Conservation (phyloP, 2,888 invertebrate species). For the Spisula subtruncata region DNA sequence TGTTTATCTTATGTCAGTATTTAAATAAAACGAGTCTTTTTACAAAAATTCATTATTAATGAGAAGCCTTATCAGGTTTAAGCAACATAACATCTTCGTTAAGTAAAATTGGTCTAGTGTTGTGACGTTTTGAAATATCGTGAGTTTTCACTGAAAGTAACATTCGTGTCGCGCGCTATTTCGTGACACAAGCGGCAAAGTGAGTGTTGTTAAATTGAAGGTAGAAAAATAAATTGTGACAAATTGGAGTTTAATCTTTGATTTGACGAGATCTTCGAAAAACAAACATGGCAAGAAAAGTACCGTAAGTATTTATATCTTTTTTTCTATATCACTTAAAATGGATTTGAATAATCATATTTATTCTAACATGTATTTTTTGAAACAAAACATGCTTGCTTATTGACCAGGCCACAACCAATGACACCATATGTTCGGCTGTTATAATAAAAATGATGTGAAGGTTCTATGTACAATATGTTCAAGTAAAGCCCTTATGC, state of each 20-base stretch:
- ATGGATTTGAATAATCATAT: too few relatives aligned
- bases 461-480: too few relatives aligned
- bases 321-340: background rate
- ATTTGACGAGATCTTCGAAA: background rate
- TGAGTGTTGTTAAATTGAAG: background rate
- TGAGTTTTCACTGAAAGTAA: background rate
- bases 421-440: too few relatives aligned
- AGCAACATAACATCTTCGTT: background rate
- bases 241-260: conserved; percentile 15
- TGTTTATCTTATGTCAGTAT: conserved; percentile 32
- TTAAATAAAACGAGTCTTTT: conserved; percentile 32
- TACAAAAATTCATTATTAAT: conserved; percentile 22
- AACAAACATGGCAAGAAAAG: conserved; percentile 33
- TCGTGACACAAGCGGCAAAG: background rate
- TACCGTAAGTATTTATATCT: conserved; percentile 17
- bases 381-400: too few relatives aligned
- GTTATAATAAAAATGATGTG: too few relatives aligned
- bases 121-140: background rate
- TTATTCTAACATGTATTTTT: too few relatives aligned
- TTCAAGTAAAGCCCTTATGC: too few relatives aligned
- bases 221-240: conserved; percentile 1
- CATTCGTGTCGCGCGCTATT: conserved; percentile 1
- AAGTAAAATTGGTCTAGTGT: background rate
- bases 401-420: too few relatives aligned
- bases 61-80: background rate